Evolutionary conservation across 2,113 vertebrate species (phyloP), one percentile per base, ranked within the genome.

Genomic region (Theristicus caerulescens): DNA sequence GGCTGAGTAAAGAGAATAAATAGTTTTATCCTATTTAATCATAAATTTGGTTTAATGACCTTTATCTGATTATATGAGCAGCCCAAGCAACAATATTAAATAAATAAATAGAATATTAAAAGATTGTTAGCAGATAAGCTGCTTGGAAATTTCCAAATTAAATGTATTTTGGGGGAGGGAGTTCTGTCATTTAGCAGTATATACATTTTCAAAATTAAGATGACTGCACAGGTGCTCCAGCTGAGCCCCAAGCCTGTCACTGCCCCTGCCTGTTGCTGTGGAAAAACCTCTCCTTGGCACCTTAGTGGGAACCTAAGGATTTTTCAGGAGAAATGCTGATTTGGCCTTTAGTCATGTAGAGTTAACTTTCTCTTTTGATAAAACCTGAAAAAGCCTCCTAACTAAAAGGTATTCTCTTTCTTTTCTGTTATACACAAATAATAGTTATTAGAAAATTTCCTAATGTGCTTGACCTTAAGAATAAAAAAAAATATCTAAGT

Each of bases 61-160:
- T 96, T 98, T 97, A 98, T 98, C 98, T 98, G 98, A 98, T 98
- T 98, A 98, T 97, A 92, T 94, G 96, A 98, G 97, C 92, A 97
- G 95, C 92, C 94, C 94, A 96, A 97, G 96, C 96, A 97, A 97
- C 95, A 94, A 86, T 98, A 97, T 97, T 98, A 98, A 97, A 98
- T 97, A 98, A 98, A 98, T 98, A 98, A 98, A 98, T 97, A 98
- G 97, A 97, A 97, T 97, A 98, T 97, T 98, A 98, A 97, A 97
- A 97, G 97, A 97, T 97, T 96, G 96, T 94, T 98, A 97, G 97
- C 97, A 97, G 96, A 96, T 98, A 98, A 98, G 97, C 97, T 97
- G 98, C 98, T 98, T 98, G 97, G 88, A 98, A 97, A 96, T 96
- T 97, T 97, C 95, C 94, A 96, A 97, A 98, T 98, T 98, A 98